Evolutionary conservation across 2,888 invertebrate species (phyloP), one percentile per base, ranked within the genome.

Genomic region (Aspidiotus destructor): DNA sequence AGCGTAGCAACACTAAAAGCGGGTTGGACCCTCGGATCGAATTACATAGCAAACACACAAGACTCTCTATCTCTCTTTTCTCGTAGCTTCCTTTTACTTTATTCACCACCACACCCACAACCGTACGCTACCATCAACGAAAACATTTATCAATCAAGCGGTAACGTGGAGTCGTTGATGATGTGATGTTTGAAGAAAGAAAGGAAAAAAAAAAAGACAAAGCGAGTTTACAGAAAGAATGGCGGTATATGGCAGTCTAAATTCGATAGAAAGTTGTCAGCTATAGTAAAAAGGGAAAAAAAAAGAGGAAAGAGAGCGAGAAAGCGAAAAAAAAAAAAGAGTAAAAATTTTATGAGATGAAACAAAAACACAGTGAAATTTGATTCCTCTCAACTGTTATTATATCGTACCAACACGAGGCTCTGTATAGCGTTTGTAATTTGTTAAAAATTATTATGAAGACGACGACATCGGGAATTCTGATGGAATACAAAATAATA

Each of bases 41-140:
- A 44, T 68, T 68, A 61, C 68, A 68, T 62, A 62, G 68, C 68
- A 68, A 68, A 68, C 68, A 68, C 68, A 68, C 53, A 28, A 28
- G 28, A 28, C 28, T 28, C 28, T 28, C 28, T 28, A 28, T 28
- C 28, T 28, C 28, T 28, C 28, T 28, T 28, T 28, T 28, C 61
- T 61, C 61, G 68, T 68, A 65, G 68, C 68, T 68, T 68, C 68
- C 68, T 68, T 68, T 68, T 68, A 62, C 68, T 68, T 68, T 53
- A 61, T 61, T 61, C 60, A 62, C 62, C 62, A 65, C 65, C 64
- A 64, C 65, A 65, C 65, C 57, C 65, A 57, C 65, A 55, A 57
- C 57, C 42, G 41, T 28, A 58, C 28, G 40, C 17, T 42, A 58
- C 62, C 62, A 62, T 62, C 62, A 58, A 58, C 58, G 57, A 65